Percentiles rank a stretch among this genome's conserved stretches.
Conservation (phyloP, 2,797 vertebrate genomes). For the Enteromius argenteus region DNA sequence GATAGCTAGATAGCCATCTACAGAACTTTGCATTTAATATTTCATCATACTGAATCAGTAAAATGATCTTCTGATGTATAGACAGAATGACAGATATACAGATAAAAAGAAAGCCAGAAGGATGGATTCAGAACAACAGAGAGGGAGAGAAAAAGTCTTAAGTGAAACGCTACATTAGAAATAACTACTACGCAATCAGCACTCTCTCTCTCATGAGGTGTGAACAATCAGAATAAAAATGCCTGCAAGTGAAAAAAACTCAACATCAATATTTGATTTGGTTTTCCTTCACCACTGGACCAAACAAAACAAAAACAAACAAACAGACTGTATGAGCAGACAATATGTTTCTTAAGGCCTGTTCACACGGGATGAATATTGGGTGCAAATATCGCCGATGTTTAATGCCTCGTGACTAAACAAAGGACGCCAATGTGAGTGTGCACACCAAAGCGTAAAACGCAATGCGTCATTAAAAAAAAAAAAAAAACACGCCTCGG, state of each 20-base stretch:
- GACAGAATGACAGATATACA: neutral
- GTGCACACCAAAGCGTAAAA: too few relatives aligned
- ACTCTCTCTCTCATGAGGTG: neutral
- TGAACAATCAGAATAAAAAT: conserved; percentile 6
- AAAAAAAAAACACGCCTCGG: too few relatives aligned
- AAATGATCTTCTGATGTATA: neutral
- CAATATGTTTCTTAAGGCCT: conserved; percentile 6
- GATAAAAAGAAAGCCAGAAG: neutral
- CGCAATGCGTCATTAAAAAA: too few relatives aligned
- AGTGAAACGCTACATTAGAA: neutral
- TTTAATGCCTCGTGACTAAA: too few relatives aligned
- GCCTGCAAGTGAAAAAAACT: conserved; percentile 13
- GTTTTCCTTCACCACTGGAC: conserved; percentile 7
- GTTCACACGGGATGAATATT: too few relatives aligned
- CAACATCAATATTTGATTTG: conserved; percentile 24
- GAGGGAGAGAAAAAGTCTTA: neutral
- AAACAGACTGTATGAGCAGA: conserved; percentile 14
- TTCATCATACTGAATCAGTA: conserved; percentile 4
- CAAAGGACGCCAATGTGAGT: too few relatives aligned
- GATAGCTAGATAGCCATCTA: neutral
- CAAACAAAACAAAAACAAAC: conserved; percentile 13
- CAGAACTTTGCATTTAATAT: neutral
- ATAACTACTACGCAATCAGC: neutral
- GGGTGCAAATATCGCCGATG: too few relatives aligned
- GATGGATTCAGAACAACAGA: conserved; percentile 6